Conservation (phyloP, 2,888 invertebrate species). For the Philhelius pedissequus region DNA sequence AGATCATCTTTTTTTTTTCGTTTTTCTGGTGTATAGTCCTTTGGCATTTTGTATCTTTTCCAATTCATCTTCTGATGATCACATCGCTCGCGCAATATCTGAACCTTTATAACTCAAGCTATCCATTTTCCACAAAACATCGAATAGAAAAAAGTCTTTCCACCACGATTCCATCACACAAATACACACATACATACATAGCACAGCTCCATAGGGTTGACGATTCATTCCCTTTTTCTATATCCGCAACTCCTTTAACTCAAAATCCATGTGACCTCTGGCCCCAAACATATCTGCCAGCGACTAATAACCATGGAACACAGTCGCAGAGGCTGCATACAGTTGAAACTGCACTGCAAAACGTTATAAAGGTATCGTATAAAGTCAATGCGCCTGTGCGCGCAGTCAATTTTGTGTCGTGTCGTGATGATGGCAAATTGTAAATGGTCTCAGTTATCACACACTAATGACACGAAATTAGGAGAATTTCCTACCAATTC, state of each 20-base stretch:
- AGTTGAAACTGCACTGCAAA: neutral
- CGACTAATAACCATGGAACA: conserved; percentile 54
- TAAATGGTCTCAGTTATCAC: conserved; percentile 79
- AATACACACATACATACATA: too few relatives aligned
- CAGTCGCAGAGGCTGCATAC: neutral
- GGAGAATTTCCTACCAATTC: conserved; percentile 70
- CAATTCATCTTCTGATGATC: conserved; percentile 41
- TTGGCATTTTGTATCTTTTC: conserved; percentile 16
- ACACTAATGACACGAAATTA: conserved; percentile 78
- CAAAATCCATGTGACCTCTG: conserved; percentile 64
- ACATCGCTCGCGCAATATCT: conserved; percentile 17
- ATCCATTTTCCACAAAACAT: neutral
- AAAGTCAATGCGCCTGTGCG: neutral
- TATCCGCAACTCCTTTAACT: conserved; percentile 44
- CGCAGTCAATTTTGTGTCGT: conserved; percentile 72
- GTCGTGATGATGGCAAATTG: conserved; percentile 79
- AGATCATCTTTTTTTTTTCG: conserved; percentile 28
- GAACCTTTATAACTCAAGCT: neutral
- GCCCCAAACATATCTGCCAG: conserved; percentile 48
- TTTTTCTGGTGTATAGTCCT: neutral
- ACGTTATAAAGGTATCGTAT: neutral
- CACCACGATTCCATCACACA: conserved; percentile 52
- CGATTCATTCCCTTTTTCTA: conserved; percentile 57
- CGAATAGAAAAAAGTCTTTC: neutral
- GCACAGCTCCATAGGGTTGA: conserved; percentile 33